Percentiles rank a stretch among this genome's conserved stretches.
phyloP scores from a whole-genome alignment of 2,888 invertebrate species.

The Tholera decimalis region DNA sequence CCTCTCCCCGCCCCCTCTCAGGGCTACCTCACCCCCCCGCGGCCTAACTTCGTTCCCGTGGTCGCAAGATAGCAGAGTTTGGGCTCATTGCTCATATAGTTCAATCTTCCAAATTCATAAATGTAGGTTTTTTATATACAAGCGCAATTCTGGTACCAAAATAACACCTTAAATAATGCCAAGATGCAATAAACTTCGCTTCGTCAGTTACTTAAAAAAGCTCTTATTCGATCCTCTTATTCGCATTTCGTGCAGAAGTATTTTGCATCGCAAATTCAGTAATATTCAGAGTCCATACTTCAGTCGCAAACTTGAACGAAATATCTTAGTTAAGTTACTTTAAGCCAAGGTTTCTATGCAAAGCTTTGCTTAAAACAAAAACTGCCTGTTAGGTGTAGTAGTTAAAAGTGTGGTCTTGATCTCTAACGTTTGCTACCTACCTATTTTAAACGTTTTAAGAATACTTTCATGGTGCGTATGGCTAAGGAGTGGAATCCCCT shows the following conservation, averaged over 20 bases:
- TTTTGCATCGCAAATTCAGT: constrained; percentile 61
- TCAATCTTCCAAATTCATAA: too few species aligned
- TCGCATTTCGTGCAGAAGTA: constrained; percentile 12
- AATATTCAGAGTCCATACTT: constrained; percentile 40
- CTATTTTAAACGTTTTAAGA: too few species aligned
- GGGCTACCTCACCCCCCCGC: too few species aligned
- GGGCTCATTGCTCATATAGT: too few species aligned
- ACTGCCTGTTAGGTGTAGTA: not conserved
- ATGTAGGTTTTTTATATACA: too few species aligned
- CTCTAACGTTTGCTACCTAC: too few species aligned
- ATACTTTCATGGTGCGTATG: too few species aligned
- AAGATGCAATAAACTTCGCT: not conserved
- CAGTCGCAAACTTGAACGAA: constrained; percentile 29
- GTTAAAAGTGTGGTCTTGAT: not conserved
- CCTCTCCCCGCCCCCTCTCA: too few species aligned
- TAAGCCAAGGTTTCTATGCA: constrained; percentile 21
- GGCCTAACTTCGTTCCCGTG: too few species aligned
- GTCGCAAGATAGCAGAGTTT: too few species aligned
- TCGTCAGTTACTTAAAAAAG: not conserved
- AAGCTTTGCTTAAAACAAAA: constrained; percentile 29
- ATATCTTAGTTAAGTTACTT: constrained; percentile 35
- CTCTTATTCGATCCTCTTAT: not conserved
- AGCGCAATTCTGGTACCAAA: not conserved
- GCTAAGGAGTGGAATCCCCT: too few species aligned
- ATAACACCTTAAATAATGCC: too few species aligned